These are phyloP conservation scores for Drymonia ruficornis DNA, from an alignment of 2,888 invertebrate genomes.

Conservation along the genomic window DNA sequence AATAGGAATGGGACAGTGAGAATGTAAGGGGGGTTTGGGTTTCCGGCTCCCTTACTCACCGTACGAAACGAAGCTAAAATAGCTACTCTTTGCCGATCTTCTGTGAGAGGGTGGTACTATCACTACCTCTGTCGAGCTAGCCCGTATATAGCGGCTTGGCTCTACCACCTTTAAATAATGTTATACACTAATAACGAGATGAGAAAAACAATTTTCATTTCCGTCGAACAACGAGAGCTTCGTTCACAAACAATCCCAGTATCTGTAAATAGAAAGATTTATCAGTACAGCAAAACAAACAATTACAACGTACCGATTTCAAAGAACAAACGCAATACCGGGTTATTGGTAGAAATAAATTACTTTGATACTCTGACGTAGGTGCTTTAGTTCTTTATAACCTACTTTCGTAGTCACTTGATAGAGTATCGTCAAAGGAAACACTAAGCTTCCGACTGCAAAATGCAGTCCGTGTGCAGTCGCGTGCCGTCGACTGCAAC, in stretches of 20 bases:
- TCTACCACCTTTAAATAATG: too few species aligned
- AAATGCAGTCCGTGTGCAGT: too few species aligned
- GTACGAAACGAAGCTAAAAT: too few species aligned
- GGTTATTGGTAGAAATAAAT: constrained; percentile 61
- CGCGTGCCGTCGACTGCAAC: too few species aligned
- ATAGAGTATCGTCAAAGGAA: constrained; percentile 69
- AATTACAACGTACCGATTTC: constrained; percentile 35
- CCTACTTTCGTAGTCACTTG: constrained; percentile 64
- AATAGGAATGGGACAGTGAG: too few species aligned
- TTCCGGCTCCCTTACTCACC: too few species aligned
- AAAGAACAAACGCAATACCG: constrained; percentile 36
- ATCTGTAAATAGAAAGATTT: constrained; percentile 8
- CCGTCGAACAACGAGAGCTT: not conserved
- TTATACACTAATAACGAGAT: not conserved
- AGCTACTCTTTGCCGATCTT: too few species aligned
- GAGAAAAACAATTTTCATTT: not conserved
- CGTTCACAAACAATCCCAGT: constrained; percentile 2
- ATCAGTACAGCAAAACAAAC: constrained; percentile 26
- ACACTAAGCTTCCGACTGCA: too few species aligned
- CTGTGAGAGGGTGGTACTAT: too few species aligned
- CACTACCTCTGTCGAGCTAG: too few species aligned
- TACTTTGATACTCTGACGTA: constrained; percentile 57
- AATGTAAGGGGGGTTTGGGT: too few species aligned
- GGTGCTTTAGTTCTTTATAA: constrained; percentile 67
- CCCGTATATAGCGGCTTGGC: too few species aligned